A percentile compares a stretch with the other conserved stretches of the same genome.
These are phyloP conservation scores for Podotricha telesiphe DNA, from an alignment of 2,888 invertebrate species.

Conservation along the genomic window DNA sequence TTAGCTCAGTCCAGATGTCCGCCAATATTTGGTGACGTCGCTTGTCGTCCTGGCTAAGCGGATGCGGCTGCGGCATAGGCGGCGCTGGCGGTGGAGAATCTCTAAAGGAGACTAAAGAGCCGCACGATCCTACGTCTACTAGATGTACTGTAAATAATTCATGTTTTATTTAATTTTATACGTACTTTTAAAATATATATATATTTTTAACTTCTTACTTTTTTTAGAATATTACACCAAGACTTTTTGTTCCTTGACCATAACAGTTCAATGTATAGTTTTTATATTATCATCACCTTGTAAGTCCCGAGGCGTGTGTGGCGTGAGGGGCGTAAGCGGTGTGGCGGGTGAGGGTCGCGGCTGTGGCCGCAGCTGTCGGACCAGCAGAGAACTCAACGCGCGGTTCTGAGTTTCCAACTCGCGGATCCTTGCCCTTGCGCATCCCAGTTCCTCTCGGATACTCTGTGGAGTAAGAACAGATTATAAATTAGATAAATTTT, in stretches of 20 bases:
- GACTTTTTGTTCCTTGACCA: no score
- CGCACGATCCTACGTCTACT: conserved; percentile 76
- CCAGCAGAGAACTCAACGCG: conserved; percentile 87
- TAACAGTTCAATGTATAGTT: no score
- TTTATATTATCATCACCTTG: conserved; percentile 60
- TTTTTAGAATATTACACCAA: no score
- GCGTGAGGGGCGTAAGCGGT: conserved; percentile 71
- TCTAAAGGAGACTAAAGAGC: conserved; percentile 77
- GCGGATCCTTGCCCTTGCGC: conserved; percentile 88
- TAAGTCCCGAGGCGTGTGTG: conserved; percentile 63
- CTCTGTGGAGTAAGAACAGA: conserved; percentile 79
- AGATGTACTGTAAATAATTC: conserved; percentile 65
- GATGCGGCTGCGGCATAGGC: conserved; percentile 74
- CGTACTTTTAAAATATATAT: no score
- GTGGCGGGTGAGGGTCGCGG: conserved; percentile 82
- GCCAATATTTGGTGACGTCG: conserved; percentile 85
- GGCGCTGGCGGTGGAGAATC: conserved; percentile 77
- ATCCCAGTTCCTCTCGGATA: conserved; percentile 89
- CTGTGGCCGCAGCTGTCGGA: conserved; percentile 85
- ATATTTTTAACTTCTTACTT: no score
- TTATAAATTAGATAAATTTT: background rate
- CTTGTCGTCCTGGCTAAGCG: conserved; percentile 85
- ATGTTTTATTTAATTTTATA: background rate
- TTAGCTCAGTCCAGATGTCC: conserved; percentile 86
- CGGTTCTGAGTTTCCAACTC: conserved; percentile 92